These are phyloP conservation scores for Tetrao urogallus DNA, from an alignment of 2,113 vertebrate species.

Conservation along the genomic window DNA sequence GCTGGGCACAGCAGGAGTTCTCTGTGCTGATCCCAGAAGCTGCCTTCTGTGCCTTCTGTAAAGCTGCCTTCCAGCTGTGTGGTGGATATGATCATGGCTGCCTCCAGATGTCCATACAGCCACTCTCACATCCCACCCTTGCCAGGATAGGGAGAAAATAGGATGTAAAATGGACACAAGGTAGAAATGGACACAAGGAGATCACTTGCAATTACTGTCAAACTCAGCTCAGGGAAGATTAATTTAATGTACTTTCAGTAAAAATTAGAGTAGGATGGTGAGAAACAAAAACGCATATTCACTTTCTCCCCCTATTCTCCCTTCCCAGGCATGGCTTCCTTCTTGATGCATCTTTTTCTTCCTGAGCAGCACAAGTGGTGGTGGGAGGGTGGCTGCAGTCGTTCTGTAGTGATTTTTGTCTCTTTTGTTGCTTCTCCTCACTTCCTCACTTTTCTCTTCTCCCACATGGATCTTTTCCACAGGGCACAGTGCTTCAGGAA, in stretches of 20 bases:
- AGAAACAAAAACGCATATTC: neutral
- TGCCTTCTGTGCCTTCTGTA: neutral
- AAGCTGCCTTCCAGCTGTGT: neutral
- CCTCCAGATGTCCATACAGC: neutral
- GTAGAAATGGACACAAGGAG: neutral
- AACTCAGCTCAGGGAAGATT: neutral
- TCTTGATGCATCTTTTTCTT: neutral
- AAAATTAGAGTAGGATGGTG: neutral
- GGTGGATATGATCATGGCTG: neutral
- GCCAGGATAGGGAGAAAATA: neutral
- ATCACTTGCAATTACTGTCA: accelerated
- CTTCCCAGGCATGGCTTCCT: neutral
- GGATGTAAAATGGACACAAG: neutral
- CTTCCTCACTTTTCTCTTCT: neutral
- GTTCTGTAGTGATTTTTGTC: neutral
- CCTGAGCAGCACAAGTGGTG: neutral
- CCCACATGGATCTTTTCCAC: neutral
- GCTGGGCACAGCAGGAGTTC: neutral
- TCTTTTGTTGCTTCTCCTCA: neutral
- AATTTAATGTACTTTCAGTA: neutral
- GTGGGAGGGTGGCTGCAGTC: neutral
- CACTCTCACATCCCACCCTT: neutral
- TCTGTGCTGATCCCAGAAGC: neutral
- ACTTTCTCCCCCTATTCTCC: neutral
- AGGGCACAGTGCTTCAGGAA: neutral